A percentile compares a stretch with the other conserved stretches of the same genome.
phyloP scores from a whole-genome alignment of 2,888 invertebrate genomes.

The Polyploca ridens region DNA sequence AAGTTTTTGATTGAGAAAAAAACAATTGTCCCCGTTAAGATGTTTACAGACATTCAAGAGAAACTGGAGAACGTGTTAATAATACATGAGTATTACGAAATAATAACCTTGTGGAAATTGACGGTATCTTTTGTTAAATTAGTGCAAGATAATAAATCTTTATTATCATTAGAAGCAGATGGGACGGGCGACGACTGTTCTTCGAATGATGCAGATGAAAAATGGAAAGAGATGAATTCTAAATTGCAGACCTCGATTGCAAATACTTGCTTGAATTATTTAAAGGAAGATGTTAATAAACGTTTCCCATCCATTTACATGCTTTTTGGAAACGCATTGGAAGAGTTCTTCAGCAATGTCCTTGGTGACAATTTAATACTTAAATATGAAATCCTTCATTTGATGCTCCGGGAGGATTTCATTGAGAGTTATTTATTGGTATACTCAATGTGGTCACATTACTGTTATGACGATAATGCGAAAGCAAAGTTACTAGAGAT shows the following conservation, averaged over 20 bases:
- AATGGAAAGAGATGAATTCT: too few species aligned
- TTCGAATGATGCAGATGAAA: too few species aligned
- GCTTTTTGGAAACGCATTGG: constrained; percentile 48
- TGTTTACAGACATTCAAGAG: constrained; percentile 43
- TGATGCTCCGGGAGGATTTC: constrained; percentile 49
- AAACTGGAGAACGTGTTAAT: constrained; percentile 42
- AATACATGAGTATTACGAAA: constrained; percentile 55
- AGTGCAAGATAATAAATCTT: constrained; percentile 28
- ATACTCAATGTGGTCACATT: constrained; percentile 35
- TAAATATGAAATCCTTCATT: constrained; percentile 31
- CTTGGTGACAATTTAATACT: constrained; percentile 20
- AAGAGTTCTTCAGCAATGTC: constrained; percentile 19
- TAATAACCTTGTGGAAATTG: constrained; percentile 56
- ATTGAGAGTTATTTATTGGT: constrained; percentile 51
- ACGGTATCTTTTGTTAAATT: constrained; percentile 43
- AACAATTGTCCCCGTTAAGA: constrained; percentile 42
- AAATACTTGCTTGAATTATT: constrained; percentile 24
- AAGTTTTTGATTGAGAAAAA: constrained; percentile 37
- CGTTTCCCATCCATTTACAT: constrained; percentile 59
- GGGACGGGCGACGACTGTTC: too few species aligned
- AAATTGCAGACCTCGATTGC: background rate
- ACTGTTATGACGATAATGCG: constrained; percentile 16
- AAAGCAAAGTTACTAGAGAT: constrained; percentile 26
- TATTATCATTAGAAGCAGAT: background rate
- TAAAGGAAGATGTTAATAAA: constrained; percentile 53